Percentiles rank a stretch among this genome's conserved stretches.
These are phyloP conservation scores for Emberiza fucata DNA, from an alignment of 2,113 vertebrate species.

Conservation along the genomic window DNA sequence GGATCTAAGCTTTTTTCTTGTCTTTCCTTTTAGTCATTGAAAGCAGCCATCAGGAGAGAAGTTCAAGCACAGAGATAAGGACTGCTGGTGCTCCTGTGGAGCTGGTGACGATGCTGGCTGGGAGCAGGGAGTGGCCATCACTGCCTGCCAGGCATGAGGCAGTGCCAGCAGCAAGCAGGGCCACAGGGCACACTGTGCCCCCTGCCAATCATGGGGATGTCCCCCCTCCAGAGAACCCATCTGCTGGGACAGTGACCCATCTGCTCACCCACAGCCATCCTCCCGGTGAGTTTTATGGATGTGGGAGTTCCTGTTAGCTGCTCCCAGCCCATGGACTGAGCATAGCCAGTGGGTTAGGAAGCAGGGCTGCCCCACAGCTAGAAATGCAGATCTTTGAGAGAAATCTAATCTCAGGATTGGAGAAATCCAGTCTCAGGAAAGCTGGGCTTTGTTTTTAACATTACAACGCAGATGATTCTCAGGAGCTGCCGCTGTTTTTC, in stretches of 20 bases:
- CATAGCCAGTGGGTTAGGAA: neutral
- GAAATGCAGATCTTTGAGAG: neutral
- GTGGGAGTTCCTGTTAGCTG: fast-evolving
- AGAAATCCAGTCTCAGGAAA: neutral
- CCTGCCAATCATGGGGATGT: neutral
- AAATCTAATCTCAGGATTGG: neutral
- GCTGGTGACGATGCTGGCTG: constrained; percentile 56
- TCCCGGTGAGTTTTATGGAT: neutral
- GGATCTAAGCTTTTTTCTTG: neutral
- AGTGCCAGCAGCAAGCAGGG: fast-evolving
- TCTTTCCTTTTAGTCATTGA: constrained; percentile 35
- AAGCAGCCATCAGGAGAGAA: constrained; percentile 2
- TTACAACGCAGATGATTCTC: neutral
- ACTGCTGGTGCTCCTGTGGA: constrained; percentile 47
- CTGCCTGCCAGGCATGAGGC: constrained; percentile 38
- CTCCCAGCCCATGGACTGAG: neutral
- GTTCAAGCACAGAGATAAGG: neutral
- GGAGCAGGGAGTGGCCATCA: constrained; percentile 62
- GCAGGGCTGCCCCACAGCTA: neutral
- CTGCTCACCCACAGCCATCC: neutral
- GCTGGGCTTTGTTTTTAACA: neutral
- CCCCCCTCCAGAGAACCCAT: neutral
- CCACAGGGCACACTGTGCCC: fast-evolving
- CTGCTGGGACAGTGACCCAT: neutral
- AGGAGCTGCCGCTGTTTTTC: neutral